These are phyloP conservation scores for Molanna angustata DNA, from an alignment of 2,888 invertebrate species.

Conservation along the genomic window DNA sequence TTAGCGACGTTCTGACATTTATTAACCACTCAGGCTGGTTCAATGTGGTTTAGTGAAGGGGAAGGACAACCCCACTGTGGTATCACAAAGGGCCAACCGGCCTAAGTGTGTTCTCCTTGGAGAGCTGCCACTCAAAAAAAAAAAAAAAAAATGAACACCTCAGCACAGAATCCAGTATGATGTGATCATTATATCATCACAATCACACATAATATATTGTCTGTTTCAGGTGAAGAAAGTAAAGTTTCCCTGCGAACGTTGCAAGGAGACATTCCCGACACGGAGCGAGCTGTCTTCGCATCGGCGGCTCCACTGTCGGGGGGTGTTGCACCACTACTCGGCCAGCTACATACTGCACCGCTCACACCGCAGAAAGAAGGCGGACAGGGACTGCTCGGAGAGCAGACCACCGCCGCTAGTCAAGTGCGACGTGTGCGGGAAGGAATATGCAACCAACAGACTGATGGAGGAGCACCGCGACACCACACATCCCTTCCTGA, in stretches of 20 bases:
- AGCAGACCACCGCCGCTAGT: neutral
- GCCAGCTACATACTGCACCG: neutral
- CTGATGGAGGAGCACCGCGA: constrained; percentile 50
- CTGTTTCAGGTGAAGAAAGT: constrained; percentile 20
- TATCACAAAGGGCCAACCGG: too few species aligned
- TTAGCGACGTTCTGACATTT: too few species aligned
- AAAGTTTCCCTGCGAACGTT: constrained; percentile 22
- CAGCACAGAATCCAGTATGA: too few species aligned
- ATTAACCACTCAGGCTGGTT: too few species aligned
- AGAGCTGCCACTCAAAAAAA: too few species aligned
- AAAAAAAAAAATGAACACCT: too few species aligned
- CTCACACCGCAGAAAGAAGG: too few species aligned
- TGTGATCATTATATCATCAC: too few species aligned
- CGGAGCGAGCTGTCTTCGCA: constrained; percentile 23
- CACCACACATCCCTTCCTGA: constrained; percentile 50
- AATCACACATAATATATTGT: neutral
- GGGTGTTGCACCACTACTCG: constrained; percentile 7
- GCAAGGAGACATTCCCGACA: constrained; percentile 19
- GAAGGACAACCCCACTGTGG: too few species aligned
- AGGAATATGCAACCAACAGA: constrained; percentile 42
- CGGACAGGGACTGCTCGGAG: neutral
- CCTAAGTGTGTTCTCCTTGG: too few species aligned
- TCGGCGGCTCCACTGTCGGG: constrained; percentile 26
- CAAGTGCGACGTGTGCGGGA: constrained; percentile 49
- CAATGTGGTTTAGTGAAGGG: too few species aligned